These are phyloP conservation scores for Rissa tridactyla DNA, from an alignment of 2,113 vertebrate genomes.

Conservation along the genomic window DNA sequence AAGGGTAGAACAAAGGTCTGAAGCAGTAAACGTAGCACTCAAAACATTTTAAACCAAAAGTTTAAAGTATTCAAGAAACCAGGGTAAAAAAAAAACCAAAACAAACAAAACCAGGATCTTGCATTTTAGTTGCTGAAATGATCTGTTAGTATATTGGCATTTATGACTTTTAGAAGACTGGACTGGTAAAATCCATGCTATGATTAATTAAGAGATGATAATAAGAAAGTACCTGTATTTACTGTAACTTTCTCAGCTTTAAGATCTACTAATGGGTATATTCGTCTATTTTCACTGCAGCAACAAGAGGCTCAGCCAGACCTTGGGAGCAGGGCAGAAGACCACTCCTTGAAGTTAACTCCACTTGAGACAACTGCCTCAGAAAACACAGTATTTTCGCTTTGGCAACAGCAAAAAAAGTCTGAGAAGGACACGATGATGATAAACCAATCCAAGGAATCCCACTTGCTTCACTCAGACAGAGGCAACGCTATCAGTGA, in stretches of 20 bases:
- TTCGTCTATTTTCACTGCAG: not conserved
- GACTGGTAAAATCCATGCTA: slow-evolving; percentile 45
- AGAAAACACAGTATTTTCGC: not conserved
- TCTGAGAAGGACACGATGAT: rapidly evolving
- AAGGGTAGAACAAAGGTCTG: slow-evolving; percentile 59
- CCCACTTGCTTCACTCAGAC: not conserved
- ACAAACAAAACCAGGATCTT: not conserved
- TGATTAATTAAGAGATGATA: slow-evolving; percentile 38
- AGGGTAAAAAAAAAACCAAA: not conserved
- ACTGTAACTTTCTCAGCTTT: slow-evolving; percentile 31
- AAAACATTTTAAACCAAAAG: slow-evolving; percentile 52
- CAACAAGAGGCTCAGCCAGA: slow-evolving; percentile 18
- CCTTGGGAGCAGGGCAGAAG: not conserved
- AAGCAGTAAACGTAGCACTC: slow-evolving; percentile 36
- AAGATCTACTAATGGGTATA: not conserved
- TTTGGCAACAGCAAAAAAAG: not conserved
- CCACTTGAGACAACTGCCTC: not conserved
- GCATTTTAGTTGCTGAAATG: slow-evolving; percentile 39
- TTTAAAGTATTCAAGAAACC: slow-evolving; percentile 45
- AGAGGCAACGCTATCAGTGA: not conserved
- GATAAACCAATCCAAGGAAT: not conserved
- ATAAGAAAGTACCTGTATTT: slow-evolving; percentile 37
- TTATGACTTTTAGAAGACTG: slow-evolving; percentile 40
- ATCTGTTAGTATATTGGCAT: slow-evolving; percentile 3
- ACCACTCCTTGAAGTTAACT: not conserved